These are phyloP conservation scores for Enteromius afrohamiltoni DNA, from an alignment of 2,797 vertebrate species.

Conservation along the genomic window DNA sequence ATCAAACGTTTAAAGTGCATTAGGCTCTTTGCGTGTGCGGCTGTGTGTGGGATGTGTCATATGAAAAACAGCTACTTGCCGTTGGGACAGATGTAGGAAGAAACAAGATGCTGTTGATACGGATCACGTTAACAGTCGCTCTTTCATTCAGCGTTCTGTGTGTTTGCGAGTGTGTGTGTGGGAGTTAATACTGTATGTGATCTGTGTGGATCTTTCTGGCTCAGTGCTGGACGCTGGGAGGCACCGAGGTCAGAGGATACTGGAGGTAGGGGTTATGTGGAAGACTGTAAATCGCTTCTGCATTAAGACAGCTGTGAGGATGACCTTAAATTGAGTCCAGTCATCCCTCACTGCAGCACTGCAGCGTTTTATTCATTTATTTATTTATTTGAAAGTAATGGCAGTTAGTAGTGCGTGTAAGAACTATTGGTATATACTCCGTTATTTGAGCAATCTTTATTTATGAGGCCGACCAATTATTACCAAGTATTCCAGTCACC, in stretches of 20 bases:
- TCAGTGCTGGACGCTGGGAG: neutral
- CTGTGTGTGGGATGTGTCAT: constrained; percentile 53
- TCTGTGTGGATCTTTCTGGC: constrained; percentile 7
- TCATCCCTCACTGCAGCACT: neutral
- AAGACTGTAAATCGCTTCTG: constrained; percentile 26
- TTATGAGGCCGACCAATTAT: neutral
- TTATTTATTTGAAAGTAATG: constrained; percentile 4
- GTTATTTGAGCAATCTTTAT: neutral
- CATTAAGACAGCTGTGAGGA: neutral
- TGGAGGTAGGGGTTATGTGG: constrained; percentile 10
- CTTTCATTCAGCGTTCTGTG: constrained; percentile 22
- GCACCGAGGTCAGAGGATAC: constrained; percentile 28
- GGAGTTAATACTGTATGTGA: constrained; percentile 28
- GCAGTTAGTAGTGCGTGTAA: neutral
- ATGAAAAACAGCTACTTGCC: constrained; percentile 29
- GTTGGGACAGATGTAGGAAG: constrained; percentile 32
- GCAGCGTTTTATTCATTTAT: neutral
- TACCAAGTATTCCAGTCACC: neutral
- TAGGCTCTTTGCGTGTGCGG: constrained; percentile 54
- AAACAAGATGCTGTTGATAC: constrained; percentile 34
- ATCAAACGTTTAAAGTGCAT: constrained; percentile 60
- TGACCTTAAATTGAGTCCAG: constrained; percentile 1
- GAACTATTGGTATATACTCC: neutral
- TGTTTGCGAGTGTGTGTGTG: constrained; percentile 40
- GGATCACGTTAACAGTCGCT: constrained; percentile 53